Conservation (phyloP, 1,140 invertebrate genomes). For the Harpegnathos saltator region DNA sequence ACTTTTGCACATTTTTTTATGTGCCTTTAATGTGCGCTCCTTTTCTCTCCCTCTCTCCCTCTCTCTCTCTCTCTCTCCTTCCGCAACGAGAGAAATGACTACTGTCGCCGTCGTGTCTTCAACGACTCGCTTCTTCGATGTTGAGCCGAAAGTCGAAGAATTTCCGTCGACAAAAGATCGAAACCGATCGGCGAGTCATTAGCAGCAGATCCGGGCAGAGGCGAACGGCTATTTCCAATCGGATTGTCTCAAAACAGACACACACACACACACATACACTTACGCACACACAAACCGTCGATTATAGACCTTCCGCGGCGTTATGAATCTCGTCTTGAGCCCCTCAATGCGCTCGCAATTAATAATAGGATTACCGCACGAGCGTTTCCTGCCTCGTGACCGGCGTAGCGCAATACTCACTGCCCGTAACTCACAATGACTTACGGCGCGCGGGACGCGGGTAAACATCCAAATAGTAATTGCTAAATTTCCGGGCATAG, state of each 20-base stretch:
- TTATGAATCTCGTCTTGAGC: conserved; percentile 19
- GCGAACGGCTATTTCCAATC: not conserved
- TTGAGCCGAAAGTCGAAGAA: too few relatives aligned
- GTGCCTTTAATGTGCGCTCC: too few relatives aligned
- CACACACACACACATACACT: too few relatives aligned
- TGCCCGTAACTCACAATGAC: conserved; percentile 51
- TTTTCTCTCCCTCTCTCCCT: too few relatives aligned
- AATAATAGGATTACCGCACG: conserved; percentile 57
- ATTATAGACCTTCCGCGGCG: not conserved
- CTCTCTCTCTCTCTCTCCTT: too few relatives aligned
- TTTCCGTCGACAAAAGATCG: too few relatives aligned
- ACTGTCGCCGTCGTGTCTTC: too few relatives aligned
- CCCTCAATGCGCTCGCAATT: conserved; percentile 59
- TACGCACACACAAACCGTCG: not conserved
- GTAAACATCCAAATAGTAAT: conserved; percentile 40
- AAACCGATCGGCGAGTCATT: too few relatives aligned
- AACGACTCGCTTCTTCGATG: too few relatives aligned
- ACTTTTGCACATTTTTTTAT: too few relatives aligned
- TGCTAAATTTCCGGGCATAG: conserved; percentile 11
- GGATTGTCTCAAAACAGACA: not conserved
- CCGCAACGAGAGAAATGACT: too few relatives aligned
- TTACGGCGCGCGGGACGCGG: conserved; percentile 17
- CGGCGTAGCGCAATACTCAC: conserved; percentile 32
- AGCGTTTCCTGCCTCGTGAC: conserved; percentile 28
- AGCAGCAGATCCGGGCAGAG: not conserved